Evolutionary conservation across 2,888 invertebrate species (phyloP).

Genomic region (Synergus gifuensis): DNA sequence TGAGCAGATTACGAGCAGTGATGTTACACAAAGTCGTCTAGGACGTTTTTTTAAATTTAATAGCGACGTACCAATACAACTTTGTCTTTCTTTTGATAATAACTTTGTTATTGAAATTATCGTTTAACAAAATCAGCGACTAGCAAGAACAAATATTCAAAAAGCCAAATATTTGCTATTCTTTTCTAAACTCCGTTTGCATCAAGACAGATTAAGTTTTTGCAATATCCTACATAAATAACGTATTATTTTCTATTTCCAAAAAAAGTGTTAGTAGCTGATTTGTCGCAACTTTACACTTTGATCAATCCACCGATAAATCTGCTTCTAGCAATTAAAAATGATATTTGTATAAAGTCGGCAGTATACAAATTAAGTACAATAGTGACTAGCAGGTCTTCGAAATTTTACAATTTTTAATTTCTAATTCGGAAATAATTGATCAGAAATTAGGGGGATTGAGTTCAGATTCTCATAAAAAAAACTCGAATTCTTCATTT

Average conservation of each 20-base stretch:
- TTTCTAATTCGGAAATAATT: not conserved
- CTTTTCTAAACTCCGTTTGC: too few species aligned
- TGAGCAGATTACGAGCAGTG: slow-evolving; percentile 34
- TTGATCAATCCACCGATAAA: slow-evolving; percentile 3
- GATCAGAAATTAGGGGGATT: not conserved
- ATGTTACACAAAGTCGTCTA: slow-evolving; percentile 28
- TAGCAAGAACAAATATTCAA: not conserved
- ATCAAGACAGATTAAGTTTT: too few species aligned
- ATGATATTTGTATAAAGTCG: slow-evolving; percentile 22
- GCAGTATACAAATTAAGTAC: slow-evolving; percentile 33
- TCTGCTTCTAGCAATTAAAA: slow-evolving; percentile 4
- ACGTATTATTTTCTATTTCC: not conserved
- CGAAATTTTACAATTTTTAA: slow-evolving; percentile 5
- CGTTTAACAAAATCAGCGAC: not conserved
- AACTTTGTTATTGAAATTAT: slow-evolving; percentile 2
- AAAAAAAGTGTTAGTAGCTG: slow-evolving; percentile 4
- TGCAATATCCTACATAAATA: too few species aligned
- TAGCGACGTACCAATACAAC: slow-evolving; percentile 3
- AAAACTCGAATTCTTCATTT: too few species aligned
- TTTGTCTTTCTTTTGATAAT: slow-evolving; percentile 5
- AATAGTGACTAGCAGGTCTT: slow-evolving; percentile 16
- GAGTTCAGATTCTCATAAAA: too few species aligned
- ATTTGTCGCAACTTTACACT: slow-evolving; percentile 7
- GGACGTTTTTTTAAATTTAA: slow-evolving; percentile 20
- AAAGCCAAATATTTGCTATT: not conserved